Percentiles rank a stretch among this genome's conserved stretches.
Evolutionary conservation across 2,113 vertebrate genomes (phyloP).

Genomic region (Microtus montanus): DNA sequence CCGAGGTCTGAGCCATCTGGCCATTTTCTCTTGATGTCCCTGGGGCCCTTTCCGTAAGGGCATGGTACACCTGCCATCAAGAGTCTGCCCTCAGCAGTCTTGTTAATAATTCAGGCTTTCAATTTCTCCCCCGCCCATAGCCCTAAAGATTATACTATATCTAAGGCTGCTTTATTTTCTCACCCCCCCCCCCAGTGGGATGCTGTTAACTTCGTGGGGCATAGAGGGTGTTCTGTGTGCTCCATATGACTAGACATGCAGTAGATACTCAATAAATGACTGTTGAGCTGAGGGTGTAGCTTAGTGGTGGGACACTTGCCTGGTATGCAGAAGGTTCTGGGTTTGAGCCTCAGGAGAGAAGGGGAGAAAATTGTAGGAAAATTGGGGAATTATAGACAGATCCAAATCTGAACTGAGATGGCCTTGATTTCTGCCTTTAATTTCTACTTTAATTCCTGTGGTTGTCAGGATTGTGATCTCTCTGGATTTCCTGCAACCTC

Average conservation of each 20-base stretch:
- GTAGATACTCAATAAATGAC: not conserved
- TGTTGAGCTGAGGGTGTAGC: not conserved
- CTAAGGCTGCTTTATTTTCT: conserved; percentile 17
- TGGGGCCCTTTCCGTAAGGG: not conserved
- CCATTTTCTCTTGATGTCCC: not conserved
- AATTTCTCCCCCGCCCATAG: not conserved
- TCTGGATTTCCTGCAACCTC: not conserved
- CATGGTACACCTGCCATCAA: not conserved
- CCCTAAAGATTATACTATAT: not conserved
- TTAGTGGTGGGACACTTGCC: not conserved
- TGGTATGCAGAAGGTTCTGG: not conserved
- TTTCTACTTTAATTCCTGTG: not conserved
- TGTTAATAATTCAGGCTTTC: not conserved
- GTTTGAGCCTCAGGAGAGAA: not conserved
- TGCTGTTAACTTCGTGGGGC: not conserved
- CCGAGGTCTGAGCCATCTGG: not conserved
- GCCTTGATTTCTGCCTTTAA: not conserved
- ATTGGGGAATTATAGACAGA: not conserved
- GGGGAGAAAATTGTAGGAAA: not conserved
- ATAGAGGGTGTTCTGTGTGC: not conserved
- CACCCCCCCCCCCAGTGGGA: not conserved
- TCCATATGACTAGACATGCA: not conserved
- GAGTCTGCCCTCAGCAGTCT: not conserved
- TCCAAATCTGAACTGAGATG: not conserved
- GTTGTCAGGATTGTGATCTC: not conserved